Percentiles rank a stretch among this genome's conserved stretches.
Conservation (phyloP, 2,888 invertebrate species). For the Spilosoma lubricipeda region DNA sequence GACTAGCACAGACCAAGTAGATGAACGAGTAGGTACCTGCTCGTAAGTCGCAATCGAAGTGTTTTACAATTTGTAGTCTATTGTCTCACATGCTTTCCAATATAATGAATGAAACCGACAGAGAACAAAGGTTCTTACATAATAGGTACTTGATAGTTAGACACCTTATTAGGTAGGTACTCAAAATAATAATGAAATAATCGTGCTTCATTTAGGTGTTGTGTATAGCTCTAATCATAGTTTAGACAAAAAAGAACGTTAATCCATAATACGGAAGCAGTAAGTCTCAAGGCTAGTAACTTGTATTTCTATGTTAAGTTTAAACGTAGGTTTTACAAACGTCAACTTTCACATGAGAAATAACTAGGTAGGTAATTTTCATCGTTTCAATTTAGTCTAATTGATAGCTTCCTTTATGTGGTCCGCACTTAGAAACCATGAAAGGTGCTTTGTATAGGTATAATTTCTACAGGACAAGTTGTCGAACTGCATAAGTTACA, state of each 20-base stretch:
- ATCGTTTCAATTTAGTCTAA: slow-evolving; percentile 4
- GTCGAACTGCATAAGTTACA: slow-evolving; percentile 53
- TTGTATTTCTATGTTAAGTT: background rate
- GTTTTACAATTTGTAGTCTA: slow-evolving; percentile 8
- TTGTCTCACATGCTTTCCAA: slow-evolving; percentile 18
- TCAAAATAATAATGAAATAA: slow-evolving; percentile 7
- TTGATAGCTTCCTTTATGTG: background rate
- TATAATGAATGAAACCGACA: slow-evolving; percentile 12
- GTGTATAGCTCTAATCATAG: slow-evolving; percentile 1
- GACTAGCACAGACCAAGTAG: slow-evolving; percentile 1
- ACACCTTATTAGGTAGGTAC: background rate
- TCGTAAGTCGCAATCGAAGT: slow-evolving; percentile 2
- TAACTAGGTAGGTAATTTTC: background rate
- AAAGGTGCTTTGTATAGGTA: background rate
- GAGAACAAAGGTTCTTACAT: background rate
- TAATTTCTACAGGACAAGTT: slow-evolving; percentile 45
- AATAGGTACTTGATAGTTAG: background rate
- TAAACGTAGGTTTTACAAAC: slow-evolving; percentile 5
- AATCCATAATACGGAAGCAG: slow-evolving; percentile 13
- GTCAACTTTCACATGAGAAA: background rate
- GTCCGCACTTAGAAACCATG: background rate
- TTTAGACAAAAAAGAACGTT: slow-evolving; percentile 8
- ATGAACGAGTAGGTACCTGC: background rate
- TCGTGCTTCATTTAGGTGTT: background rate
- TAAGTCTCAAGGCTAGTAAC: slow-evolving; percentile 7